Evolutionary conservation across 1,140 invertebrate species (phyloP), one percentile per base, ranked within the genome.

Genomic region (Drosophila athabasca): DNA sequence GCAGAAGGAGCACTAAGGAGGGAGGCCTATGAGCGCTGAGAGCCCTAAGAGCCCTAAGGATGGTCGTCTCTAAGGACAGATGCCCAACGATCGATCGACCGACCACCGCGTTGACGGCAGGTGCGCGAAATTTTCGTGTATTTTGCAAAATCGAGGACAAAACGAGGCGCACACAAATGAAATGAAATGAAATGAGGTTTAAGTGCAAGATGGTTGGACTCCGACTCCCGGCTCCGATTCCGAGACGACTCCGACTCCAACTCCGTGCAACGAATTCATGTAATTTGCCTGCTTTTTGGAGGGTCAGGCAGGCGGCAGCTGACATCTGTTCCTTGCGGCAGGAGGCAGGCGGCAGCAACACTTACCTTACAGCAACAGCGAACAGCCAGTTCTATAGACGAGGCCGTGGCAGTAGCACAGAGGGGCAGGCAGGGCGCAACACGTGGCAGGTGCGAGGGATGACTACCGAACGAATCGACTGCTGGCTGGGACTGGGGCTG

Each of bases 381-480:
- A 70, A 52, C 67, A 24, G 0, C 15, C 6, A n/a, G 29, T n/a
- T 8, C 24, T 8, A 29, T 13, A 11, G 22, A 50, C 29, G 4
- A 26, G 22, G 50, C 22, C 24, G 51, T 8, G 7, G 31, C 15
- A 54, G 24, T 44, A 41, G 24, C 3, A 5, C 26, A 31, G 29
- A 54, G 26, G 26, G 31, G 26, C 24, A 73, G 19, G 35, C 35
- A 73, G 54, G 50, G 69, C 45, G 60, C 75, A 77, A 77, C 75
- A 85, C 81, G 81, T 85, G 81, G 81, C 81, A 87, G 81, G 81
- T 85, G 81, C 74, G 67, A 74, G 52, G 46, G 19, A 49, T 58
- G 43, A 58, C 24, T 26, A 26, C 24, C 43, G 53, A 39, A n/a
- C 41, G 31, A 55, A 44, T 19, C 24, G 35, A 45, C 39, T 26